Evolutionary conservation across 2,888 invertebrate species (phyloP).

Genomic region (Chaetogeoica ovagalla): DNA sequence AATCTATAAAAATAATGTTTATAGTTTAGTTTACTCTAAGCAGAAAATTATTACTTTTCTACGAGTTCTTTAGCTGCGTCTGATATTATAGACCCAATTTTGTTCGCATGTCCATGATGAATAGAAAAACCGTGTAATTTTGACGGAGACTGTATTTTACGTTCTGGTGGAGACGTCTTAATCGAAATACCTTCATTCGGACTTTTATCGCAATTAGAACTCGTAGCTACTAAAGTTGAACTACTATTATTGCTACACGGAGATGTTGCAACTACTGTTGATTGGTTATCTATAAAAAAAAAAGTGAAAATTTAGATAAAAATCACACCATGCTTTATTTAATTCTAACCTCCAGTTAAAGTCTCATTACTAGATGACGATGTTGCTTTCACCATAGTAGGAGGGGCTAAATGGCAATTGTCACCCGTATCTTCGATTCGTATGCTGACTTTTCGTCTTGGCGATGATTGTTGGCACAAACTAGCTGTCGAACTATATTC

Average conservation of each 20-base stretch:
- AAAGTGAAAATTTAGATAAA: neutral
- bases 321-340: neutral
- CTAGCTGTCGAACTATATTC: constrained; percentile 58
- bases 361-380: constrained; percentile 78
- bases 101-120: constrained; percentile 46
- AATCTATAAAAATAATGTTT: constrained; percentile 24
- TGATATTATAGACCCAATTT: constrained; percentile 43
- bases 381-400: constrained; percentile 70
- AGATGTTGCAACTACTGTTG: constrained; percentile 62
- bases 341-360: constrained; percentile 65
- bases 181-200: constrained; percentile 57
- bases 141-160: constrained; percentile 43
- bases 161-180: constrained; percentile 37
- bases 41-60: constrained; percentile 35
- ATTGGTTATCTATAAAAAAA: constrained; percentile 33
- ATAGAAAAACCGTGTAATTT: constrained; percentile 38
- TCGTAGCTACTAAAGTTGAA: constrained; percentile 67
- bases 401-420: constrained; percentile 60
- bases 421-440: constrained; percentile 65
- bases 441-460: constrained; percentile 61
- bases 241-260: constrained; percentile 77
- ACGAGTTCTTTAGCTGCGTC: constrained; percentile 50
- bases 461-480: constrained; percentile 55
- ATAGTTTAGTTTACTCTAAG: constrained; percentile 3
- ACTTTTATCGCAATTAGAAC: constrained; percentile 59